Conservation (phyloP, 2,797 vertebrate species). For the Pelochelys cantorii region DNA sequence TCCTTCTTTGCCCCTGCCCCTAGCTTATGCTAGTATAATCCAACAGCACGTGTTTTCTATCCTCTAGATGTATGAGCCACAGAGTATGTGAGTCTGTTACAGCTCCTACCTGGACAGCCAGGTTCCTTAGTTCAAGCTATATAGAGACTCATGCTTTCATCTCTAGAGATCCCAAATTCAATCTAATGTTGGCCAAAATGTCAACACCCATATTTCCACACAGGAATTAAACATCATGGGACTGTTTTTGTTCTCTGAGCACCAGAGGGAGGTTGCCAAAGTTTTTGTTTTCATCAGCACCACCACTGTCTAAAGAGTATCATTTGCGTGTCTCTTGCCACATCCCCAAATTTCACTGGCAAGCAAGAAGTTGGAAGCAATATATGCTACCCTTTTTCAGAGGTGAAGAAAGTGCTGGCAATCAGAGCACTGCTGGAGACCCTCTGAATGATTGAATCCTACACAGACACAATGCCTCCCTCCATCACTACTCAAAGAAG, state of each 20-base stretch:
- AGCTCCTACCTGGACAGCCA: neutral
- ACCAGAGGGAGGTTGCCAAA: neutral
- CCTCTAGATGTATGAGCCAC: neutral
- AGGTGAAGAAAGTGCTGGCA: neutral
- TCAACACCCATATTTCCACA: neutral
- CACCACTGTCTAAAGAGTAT: neutral
- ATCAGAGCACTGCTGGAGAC: neutral
- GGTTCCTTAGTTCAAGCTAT: neutral
- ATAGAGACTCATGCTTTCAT: neutral
- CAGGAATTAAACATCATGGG: neutral
- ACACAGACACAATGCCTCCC: neutral
- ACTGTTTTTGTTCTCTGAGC: neutral
- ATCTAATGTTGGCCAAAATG: neutral
- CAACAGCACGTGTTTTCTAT: neutral
- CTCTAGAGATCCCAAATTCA: neutral
- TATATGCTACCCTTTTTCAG: neutral
- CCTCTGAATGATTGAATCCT: neutral
- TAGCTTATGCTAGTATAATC: neutral
- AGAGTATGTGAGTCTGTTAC: neutral
- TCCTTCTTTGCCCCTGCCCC: neutral
- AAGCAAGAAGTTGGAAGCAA: accelerated
- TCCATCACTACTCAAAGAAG: neutral
- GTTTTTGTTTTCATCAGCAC: neutral
- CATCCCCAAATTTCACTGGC: neutral
- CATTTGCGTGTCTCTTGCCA: neutral